A percentile compares a stretch with the other conserved stretches of the same genome.
These are phyloP conservation scores for Noctua fimbriata DNA, from an alignment of 2,888 invertebrate species.

Conservation along the genomic window DNA sequence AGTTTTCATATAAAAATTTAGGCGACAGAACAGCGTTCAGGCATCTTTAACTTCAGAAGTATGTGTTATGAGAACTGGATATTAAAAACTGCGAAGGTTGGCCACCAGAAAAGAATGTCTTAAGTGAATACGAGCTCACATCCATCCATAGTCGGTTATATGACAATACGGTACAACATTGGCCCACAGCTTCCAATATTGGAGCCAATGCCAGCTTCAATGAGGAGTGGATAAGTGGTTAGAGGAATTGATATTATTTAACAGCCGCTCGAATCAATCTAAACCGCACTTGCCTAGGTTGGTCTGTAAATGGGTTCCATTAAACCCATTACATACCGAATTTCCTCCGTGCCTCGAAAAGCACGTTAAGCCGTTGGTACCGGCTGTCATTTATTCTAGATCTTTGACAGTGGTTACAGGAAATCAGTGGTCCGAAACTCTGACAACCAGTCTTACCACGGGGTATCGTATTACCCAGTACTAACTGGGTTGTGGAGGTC, in stretches of 20 bases:
- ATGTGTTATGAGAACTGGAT: conserved; percentile 6
- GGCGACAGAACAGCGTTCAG: conserved; percentile 11
- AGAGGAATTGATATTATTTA: too few relatives aligned
- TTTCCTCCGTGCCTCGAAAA: background rate
- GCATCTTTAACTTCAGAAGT: conserved; percentile 9
- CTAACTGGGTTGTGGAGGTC: background rate
- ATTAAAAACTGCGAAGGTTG: conserved; percentile 32
- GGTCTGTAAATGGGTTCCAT: background rate
- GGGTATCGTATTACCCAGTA: background rate
- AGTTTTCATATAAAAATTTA: conserved; percentile 34
- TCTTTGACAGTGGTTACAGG: background rate
- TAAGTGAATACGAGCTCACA: conserved; percentile 4
- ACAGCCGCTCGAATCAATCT: background rate
- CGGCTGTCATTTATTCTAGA: background rate
- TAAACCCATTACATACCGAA: background rate
- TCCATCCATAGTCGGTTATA: background rate
- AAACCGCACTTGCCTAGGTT: too few relatives aligned
- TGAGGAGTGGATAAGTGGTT: background rate
- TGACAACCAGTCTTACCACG: background rate
- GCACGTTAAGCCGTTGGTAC: background rate
- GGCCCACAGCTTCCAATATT: background rate
- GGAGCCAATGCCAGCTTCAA: background rate
- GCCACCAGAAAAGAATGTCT: conserved; percentile 3
- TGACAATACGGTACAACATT: background rate
- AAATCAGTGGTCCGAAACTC: background rate